These are phyloP conservation scores for Drosophila lowei DNA, from an alignment of 1,140 invertebrate species.

Conservation along the genomic window DNA sequence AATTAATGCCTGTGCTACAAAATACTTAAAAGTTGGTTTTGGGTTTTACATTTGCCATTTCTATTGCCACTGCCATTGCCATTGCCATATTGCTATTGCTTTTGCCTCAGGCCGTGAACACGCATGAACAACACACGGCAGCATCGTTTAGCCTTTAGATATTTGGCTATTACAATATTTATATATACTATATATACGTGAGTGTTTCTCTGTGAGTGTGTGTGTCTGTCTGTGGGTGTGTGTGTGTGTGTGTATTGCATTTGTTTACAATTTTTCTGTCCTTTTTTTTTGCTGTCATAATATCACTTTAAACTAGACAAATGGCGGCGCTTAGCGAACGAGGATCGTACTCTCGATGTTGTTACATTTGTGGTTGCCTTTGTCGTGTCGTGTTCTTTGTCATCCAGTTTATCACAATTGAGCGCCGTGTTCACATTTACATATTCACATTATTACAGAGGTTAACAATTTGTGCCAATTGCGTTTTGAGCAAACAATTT, in stretches of 20 bases:
- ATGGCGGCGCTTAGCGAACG: constrained; percentile 65
- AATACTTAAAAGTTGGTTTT: constrained; percentile 62
- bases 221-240: constrained; percentile 4
- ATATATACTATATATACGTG: constrained; percentile 15
- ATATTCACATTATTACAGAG: constrained; percentile 73
- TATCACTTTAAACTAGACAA: constrained; percentile 79
- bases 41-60: constrained; percentile 16
- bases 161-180: constrained; percentile 40
- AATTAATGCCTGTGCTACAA: constrained; percentile 73
- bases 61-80: constrained; percentile 19
- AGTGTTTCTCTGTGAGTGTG: constrained; percentile 8
- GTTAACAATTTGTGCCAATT: constrained; percentile 80
- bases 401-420: constrained; percentile 66
- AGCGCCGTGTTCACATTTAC: constrained; percentile 63
- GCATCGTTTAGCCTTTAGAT: constrained; percentile 7
- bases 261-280: constrained; percentile 43
- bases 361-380: constrained; percentile 59
- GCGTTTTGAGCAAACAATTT: constrained; percentile 72
- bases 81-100: constrained; percentile 1
- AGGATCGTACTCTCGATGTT: constrained; percentile 55
- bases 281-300: constrained; percentile 56
- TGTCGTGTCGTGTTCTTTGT: constrained; percentile 36
- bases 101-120: constrained; percentile 33
- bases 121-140: constrained; percentile 35
- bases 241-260: constrained; percentile 30